A percentile compares a stretch with the other conserved stretches of the same genome.
phyloP scores from a whole-genome alignment of 2,888 invertebrate species.

The Lagria hirta region DNA sequence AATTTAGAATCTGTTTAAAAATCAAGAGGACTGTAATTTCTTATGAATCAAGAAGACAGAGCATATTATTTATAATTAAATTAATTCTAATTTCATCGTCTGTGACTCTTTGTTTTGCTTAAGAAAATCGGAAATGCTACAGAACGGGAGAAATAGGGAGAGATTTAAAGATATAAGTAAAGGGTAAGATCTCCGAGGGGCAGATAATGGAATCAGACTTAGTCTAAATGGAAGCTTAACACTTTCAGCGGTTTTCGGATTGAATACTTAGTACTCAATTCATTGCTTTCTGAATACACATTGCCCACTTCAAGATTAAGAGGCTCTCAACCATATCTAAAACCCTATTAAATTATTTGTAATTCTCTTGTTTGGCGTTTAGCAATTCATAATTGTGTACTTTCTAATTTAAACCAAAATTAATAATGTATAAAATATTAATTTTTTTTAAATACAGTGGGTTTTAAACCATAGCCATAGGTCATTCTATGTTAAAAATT shows the following conservation, averaged over 20 bases:
- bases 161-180: conserved; percentile 38
- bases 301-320: conserved; percentile 44
- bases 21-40: conserved; percentile 26
- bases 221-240: conserved; percentile 56
- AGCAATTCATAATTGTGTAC: too few species aligned
- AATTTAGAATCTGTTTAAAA: conserved; percentile 48
- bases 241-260: conserved; percentile 55
- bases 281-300: conserved; percentile 51
- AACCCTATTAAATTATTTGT: conserved; percentile 52
- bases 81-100: conserved; percentile 39
- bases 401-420: too few species aligned
- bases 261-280: conserved; percentile 53
- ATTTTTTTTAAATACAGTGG: too few species aligned
- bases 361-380: conserved; percentile 43
- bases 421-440: too few species aligned
- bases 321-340: conserved; percentile 42
- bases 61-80: conserved; percentile 30
- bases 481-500: too few species aligned
- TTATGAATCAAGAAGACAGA: conserved; percentile 5
- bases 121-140: conserved; percentile 33
- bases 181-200: conserved; percentile 53
- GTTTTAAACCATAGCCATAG: too few species aligned
- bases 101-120: conserved; percentile 37
- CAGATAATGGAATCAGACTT: conserved; percentile 56
- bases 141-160: conserved; percentile 25